A percentile compares a stretch with the other conserved stretches of the same genome.
These are phyloP conservation scores for Bergia puertoricense DNA, from an alignment of 92 coral and sea anemone species.

Conservation along the genomic window DNA sequence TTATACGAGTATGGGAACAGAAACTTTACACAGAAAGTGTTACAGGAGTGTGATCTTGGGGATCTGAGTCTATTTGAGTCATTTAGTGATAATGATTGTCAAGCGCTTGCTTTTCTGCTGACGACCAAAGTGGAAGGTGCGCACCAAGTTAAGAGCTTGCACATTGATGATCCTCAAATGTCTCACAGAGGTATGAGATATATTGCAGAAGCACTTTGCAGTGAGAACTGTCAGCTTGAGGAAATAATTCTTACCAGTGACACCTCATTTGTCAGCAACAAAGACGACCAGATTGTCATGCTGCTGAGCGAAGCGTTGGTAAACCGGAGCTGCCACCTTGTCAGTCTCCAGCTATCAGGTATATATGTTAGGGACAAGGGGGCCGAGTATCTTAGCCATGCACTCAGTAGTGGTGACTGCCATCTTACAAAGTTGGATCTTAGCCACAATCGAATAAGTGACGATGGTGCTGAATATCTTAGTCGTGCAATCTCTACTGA, in stretches of 20 bases:
- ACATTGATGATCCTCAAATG: too few relatives aligned
- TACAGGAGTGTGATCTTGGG: not conserved
- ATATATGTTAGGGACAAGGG: not conserved
- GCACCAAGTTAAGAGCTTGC: not conserved
- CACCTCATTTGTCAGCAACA: too few relatives aligned
- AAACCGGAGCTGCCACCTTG: too few relatives aligned
- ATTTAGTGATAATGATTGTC: not conserved
- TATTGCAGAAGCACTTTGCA: not conserved
- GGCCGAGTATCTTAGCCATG: too few relatives aligned
- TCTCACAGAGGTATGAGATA: not conserved
- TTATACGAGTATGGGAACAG: too few relatives aligned
- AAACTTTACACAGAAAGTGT: not conserved
- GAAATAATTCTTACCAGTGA: too few relatives aligned
- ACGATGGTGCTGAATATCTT: not conserved
- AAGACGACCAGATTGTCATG: too few relatives aligned
- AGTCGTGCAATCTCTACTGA: not conserved
- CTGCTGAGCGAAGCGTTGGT: too few relatives aligned
- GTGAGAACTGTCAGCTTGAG: not conserved
- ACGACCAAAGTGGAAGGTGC: not conserved
- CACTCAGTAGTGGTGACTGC: too few relatives aligned
- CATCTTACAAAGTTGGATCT: not conserved
- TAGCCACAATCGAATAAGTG: not conserved
- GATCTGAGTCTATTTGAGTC: not conserved
- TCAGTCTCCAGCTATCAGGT: not conserved
- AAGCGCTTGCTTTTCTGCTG: not conserved